Conservation (phyloP, 2,113 vertebrate species). For the Noturus placidus region DNA sequence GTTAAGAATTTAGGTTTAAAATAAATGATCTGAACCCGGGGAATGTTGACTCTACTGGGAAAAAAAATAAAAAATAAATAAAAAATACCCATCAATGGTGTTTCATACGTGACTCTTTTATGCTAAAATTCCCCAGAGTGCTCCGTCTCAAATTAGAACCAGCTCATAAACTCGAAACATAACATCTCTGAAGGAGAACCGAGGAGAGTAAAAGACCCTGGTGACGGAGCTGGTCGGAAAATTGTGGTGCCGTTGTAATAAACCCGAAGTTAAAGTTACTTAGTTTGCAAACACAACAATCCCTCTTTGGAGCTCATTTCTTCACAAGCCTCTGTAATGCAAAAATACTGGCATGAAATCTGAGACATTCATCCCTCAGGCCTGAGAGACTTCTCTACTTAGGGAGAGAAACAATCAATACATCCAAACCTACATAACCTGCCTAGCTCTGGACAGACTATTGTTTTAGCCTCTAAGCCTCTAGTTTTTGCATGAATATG, state of each 20-base stretch:
- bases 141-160: not conserved
- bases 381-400: not conserved
- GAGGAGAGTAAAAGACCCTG: not conserved
- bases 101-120: not conserved
- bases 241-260: not conserved
- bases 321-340: not conserved
- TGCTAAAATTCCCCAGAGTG: no score
- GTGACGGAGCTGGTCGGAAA: not conserved
- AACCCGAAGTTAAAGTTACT: not conserved
- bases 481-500: not conserved
- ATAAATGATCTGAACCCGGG: no score
- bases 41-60: no score
- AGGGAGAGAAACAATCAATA: conserved; percentile 14
- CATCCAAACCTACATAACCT: not conserved
- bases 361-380: not conserved
- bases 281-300: not conserved
- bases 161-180: not conserved
- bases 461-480: not conserved
- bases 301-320: not conserved
- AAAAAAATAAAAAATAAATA: not conserved
- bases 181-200: not conserved
- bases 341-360: conserved; percentile 4
- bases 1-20: no score
- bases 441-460: not conserved
- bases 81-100: no score